phyloP scores from a whole-genome alignment of 2,797 vertebrate genomes.

The Halcyon leucocephala region DNA sequence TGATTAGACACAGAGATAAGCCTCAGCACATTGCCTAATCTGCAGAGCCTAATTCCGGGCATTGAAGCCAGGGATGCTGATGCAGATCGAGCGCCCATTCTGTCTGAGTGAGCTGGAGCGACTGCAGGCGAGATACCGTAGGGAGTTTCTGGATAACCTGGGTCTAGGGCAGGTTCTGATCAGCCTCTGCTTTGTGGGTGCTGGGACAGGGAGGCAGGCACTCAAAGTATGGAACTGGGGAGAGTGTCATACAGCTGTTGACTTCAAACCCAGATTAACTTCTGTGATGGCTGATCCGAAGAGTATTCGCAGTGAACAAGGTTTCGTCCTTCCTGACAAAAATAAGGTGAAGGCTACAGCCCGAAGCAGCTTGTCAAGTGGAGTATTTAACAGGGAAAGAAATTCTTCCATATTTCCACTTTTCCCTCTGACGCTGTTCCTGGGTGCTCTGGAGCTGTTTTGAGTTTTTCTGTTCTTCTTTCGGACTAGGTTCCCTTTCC shows the following conservation, averaged over 20 bases:
- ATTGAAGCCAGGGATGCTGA: constrained; percentile 16
- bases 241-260: background rate
- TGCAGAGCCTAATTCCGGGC: constrained; percentile 34
- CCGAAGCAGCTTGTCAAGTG: background rate
- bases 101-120: background rate
- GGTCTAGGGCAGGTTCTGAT: background rate
- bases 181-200: background rate
- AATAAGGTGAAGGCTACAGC: background rate
- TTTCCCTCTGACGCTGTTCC: background rate
- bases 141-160: background rate
- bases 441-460: background rate
- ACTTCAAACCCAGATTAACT: background rate
- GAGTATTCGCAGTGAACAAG: background rate
- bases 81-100: background rate
- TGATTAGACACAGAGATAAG: constrained; percentile 60
- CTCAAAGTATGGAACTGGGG: rapidly evolving
- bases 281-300: background rate
- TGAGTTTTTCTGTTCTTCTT: background rate
- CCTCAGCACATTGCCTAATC: constrained; percentile 21
- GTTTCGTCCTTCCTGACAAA: background rate
- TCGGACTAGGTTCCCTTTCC: background rate
- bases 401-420: background rate
- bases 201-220: background rate
- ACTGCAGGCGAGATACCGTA: rapidly evolving
- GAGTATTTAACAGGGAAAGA: background rate